These are phyloP conservation scores for Corydoras maculifer DNA, from an alignment of 2,113 vertebrate genomes.

Conservation along the genomic window DNA sequence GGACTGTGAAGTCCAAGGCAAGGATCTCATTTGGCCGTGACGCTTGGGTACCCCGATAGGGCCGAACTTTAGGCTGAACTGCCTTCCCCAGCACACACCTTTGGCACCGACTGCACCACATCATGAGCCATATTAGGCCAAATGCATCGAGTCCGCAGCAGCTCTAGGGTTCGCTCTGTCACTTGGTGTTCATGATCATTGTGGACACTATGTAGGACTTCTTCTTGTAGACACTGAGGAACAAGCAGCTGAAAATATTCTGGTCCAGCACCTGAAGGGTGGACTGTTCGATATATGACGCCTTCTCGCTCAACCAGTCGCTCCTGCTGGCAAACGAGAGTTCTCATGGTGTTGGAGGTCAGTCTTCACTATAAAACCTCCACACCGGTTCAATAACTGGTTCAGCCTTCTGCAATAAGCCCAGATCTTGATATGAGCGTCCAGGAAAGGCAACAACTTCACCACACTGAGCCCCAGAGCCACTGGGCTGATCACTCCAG, in stretches of 20 bases:
- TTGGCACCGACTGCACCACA: neutral
- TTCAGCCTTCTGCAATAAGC: neutral
- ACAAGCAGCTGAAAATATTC: neutral
- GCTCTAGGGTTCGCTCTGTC: neutral
- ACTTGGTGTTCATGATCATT: neutral
- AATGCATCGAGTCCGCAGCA: neutral
- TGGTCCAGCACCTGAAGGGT: neutral
- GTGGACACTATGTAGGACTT: neutral
- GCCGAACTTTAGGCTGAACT: neutral
- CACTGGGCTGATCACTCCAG: neutral
- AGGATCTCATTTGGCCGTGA: neutral
- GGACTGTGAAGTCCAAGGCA: neutral
- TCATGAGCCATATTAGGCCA: neutral
- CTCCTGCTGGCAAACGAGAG: neutral
- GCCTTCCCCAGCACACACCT: slow-evolving; percentile 16
- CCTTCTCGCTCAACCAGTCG: neutral
- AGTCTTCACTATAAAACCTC: neutral
- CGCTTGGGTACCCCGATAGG: neutral
- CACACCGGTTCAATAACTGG: neutral
- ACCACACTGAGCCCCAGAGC: neutral
- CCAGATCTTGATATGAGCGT: neutral
- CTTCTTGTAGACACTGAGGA: neutral
- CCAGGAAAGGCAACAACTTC: neutral
- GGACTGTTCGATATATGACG: neutral
- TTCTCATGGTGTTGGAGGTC: neutral